Base-by-base conservation (phyloP, 2,888 invertebrate genomes). In the Hemistola chrysoprasaria region DNA sequence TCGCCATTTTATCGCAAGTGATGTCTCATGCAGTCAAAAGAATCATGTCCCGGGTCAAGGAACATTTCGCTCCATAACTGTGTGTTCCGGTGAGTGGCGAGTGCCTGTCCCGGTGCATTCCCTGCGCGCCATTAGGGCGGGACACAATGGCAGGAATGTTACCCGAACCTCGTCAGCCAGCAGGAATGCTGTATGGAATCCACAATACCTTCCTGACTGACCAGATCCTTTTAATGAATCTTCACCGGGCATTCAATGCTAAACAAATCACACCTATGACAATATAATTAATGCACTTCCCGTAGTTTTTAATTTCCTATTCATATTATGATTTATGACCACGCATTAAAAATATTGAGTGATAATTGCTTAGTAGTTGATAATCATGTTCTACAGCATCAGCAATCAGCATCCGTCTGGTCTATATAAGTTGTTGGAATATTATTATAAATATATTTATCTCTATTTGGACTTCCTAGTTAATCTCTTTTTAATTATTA, bases 161-260 rank as follows among this genome's bases (percentile, higher is more conserved):
- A 62, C 47, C 51, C 41, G 56, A 64, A 66, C 59, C 64, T 62
- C 56, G 62, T 66, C 66, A 66, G 65, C 57, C 52, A 43, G 47
- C 50, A 59, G 70, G 78, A 81, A 85, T 85, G 82, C 66, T 48
- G 78, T 73, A 55, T 63, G 77, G 78, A 76, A 80, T 78, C 64
- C 56, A 52, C 59, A 43, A 57, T 50, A 54, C 70, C 71, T 74
- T 73, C 75, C 75, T 71, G 57, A 36, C 53, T 46, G 30, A 38
- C 38, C 26, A 36, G 33, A 47, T 50, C 30, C 25, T 50, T 45
- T 24, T 22, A 38, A 24, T 11, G 4, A 21, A 29, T 9, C 21
- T 34, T 39, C 40, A 37, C 37, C 26, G 36, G 25, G 31, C 34
- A 47, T 50, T 42, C 34, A 54, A 48, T 43, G 32, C 28, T 32